Conservation (phyloP, 2,797 vertebrate species). For the Distichodus sexfasciatus region DNA sequence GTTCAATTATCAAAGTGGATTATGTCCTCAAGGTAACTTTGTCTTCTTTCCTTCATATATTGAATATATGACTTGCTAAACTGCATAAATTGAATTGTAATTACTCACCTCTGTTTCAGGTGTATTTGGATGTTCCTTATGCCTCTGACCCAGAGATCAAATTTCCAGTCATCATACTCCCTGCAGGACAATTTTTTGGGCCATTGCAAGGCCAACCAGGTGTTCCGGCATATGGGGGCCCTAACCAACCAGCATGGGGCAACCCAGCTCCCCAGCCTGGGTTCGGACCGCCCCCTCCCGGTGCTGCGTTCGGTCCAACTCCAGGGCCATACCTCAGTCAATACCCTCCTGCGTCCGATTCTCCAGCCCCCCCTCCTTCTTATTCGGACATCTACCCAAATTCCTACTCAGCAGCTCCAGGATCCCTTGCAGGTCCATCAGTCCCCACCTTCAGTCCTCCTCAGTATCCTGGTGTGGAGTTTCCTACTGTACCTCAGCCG, state of each 20-base stretch:
- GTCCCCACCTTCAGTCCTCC: slow-evolving; percentile 10
- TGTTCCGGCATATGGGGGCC: background rate
- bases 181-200: background rate
- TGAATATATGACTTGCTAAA: slow-evolving; percentile 32
- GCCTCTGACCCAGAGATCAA: slow-evolving; percentile 30
- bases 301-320: slow-evolving; percentile 20
- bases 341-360: slow-evolving; percentile 26
- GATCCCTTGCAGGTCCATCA: slow-evolving; percentile 7
- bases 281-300: slow-evolving; percentile 8
- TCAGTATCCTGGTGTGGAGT: slow-evolving; percentile 3
- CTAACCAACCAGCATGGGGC: background rate
- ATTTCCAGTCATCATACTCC: slow-evolving; percentile 38
- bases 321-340: slow-evolving; percentile 25
- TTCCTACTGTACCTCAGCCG: slow-evolving; percentile 29
- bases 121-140: slow-evolving; percentile 46
- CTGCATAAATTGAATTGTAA: background rate
- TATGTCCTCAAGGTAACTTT: slow-evolving; percentile 82
- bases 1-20: slow-evolving; percentile 85
- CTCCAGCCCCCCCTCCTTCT: slow-evolving; percentile 35
- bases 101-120: slow-evolving; percentile 23
- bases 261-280: background rate
- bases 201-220: background rate
- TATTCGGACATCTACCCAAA: slow-evolving; percentile 34
- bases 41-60: slow-evolving; percentile 14
- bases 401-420: background rate